These are phyloP conservation scores for Ictidomys tridecemlineatus DNA, from an alignment of 2,113 vertebrate genomes.

Conservation along the genomic window DNA sequence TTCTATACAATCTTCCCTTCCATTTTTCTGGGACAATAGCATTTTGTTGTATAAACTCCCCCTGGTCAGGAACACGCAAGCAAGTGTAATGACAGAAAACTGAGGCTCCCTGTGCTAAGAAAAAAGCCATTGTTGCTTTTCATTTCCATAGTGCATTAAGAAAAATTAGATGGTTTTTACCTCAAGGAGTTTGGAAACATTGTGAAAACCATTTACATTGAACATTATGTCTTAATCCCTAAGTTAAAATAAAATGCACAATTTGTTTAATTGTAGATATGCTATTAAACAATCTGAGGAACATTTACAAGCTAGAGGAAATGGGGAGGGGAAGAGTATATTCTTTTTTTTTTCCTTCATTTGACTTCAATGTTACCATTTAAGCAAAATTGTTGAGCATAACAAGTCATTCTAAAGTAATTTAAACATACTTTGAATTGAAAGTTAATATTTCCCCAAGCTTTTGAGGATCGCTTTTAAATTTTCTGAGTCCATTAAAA, in stretches of 20 bases:
- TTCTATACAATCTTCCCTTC: background rate
- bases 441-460: conserved; percentile 56
- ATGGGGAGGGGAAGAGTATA: background rate
- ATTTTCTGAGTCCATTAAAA: conserved; percentile 47
- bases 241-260: conserved; percentile 70
- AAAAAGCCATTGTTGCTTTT: conserved; percentile 56
- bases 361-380: conserved; percentile 54
- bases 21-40: background rate
- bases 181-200: conserved; percentile 56
- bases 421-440: conserved; percentile 55
- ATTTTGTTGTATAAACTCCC: conserved; percentile 5
- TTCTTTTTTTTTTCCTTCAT: conserved; percentile 45
- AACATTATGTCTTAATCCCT: conserved; percentile 66
- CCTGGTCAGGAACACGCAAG: background rate
- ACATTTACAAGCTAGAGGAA: conserved; percentile 27
- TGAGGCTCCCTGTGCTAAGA: background rate
- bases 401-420: conserved; percentile 67
- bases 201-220: conserved; percentile 63
- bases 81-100: conserved; percentile 37
- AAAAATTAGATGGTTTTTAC: conserved; percentile 75
- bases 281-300: conserved; percentile 59
- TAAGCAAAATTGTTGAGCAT: conserved; percentile 60
- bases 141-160: conserved; percentile 46
- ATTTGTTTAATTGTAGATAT: conserved; percentile 70
- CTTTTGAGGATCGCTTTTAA: conserved; percentile 44